Conservation (phyloP, 2,113 vertebrate species). For the Dasypus novemcinctus region DNA sequence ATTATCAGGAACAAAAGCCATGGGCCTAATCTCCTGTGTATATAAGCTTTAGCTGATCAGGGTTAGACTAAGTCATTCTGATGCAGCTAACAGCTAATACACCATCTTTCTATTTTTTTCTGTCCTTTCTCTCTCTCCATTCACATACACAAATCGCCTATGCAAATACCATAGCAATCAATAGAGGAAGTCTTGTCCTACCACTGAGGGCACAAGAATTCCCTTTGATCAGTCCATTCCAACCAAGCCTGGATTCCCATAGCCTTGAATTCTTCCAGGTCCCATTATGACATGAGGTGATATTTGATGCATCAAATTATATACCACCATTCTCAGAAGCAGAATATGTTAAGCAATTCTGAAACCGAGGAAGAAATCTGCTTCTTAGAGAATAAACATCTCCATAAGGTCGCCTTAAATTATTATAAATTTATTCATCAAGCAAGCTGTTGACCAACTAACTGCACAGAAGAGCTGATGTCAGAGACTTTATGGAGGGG, state of each 20-base stretch:
- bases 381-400: neutral
- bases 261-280: neutral
- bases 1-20: slow-evolving; percentile 59
- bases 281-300: neutral
- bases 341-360: neutral
- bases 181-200: neutral
- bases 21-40: slow-evolving; percentile 57
- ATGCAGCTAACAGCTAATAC: neutral
- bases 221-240: slow-evolving; percentile 13
- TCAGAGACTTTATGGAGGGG: neutral
- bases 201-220: neutral
- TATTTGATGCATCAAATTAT: neutral
- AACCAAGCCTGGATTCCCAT: neutral
- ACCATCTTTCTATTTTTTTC: neutral
- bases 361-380: neutral
- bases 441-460: neutral
- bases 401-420: neutral
- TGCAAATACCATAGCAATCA: slow-evolving; percentile 6
- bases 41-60: slow-evolving; percentile 49
- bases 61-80: slow-evolving; percentile 41
- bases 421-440: neutral
- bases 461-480: neutral
- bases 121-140: neutral
- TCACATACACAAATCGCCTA: neutral
- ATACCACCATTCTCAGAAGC: neutral